Percentiles rank a stretch among this genome's conserved stretches.
phyloP scores from a whole-genome alignment of 2,888 invertebrate species.

The Archaeoteleia sp. region DNA sequence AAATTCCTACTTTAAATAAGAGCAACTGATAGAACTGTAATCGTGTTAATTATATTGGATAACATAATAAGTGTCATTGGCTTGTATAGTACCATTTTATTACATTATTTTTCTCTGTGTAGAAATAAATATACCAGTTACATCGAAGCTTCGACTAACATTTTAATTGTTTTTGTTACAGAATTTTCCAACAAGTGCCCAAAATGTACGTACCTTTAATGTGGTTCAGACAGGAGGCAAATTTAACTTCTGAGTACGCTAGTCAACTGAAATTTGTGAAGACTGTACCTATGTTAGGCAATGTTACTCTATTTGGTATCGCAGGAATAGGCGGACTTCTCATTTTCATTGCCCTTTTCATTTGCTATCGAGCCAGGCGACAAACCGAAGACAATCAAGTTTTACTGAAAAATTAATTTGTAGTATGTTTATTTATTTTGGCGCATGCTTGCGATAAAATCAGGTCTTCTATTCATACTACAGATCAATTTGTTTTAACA shows the following conservation, averaged over 20 bases:
- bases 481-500: background rate
- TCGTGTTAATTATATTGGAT: no score
- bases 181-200: conserved; percentile 77
- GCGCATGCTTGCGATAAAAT: conserved; percentile 8
- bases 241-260: conserved; percentile 78
- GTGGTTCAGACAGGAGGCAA: conserved; percentile 84
- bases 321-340: conserved; percentile 74
- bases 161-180: conserved; percentile 65
- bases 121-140: no score
- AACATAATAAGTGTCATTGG: no score
- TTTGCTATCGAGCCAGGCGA: conserved; percentile 68
- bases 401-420: conserved; percentile 61
- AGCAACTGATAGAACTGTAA: no score
- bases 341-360: conserved; percentile 67
- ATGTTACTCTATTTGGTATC: conserved; percentile 78
- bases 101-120: no score
- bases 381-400: conserved; percentile 69
- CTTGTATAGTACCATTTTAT: no score
- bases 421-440: no score
- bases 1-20: no score
- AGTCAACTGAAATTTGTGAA: conserved; percentile 77
- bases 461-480: background rate
- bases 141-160: no score
- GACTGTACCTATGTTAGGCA: conserved; percentile 76
- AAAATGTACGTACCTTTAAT: conserved; percentile 82